Conservation (phyloP, 1,140 invertebrate species). For the Drosophila eugracilis region DNA sequence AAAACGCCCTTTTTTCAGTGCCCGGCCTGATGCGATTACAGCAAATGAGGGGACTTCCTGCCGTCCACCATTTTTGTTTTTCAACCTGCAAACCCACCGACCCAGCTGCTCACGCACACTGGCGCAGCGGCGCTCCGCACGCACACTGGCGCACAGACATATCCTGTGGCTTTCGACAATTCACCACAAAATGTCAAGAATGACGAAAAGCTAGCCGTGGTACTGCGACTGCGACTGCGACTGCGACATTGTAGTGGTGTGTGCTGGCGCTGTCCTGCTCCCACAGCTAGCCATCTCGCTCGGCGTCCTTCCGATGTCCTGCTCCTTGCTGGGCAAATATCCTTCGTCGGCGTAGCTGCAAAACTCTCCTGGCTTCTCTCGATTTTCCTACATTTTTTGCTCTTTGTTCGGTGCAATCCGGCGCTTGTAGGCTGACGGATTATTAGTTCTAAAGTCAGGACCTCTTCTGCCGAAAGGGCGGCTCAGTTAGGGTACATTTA, state of each 20-base stretch:
- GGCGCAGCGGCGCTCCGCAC: constrained; percentile 23
- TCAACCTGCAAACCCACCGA: too few relatives aligned
- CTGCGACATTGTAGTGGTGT: constrained; percentile 40
- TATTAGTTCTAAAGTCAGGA: constrained; percentile 84
- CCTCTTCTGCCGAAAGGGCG: constrained; percentile 54
- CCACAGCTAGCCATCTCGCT: constrained; percentile 22
- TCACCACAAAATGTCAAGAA: constrained; percentile 85
- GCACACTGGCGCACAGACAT: constrained; percentile 58
- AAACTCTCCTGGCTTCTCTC: constrained; percentile 66
- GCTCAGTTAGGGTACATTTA: constrained; percentile 57
- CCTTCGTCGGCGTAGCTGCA: constrained; percentile 47
- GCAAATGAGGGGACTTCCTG: constrained; percentile 84
- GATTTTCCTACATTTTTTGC: constrained; percentile 39
- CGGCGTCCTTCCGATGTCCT: constrained; percentile 3
- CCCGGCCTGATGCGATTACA: constrained; percentile 80
- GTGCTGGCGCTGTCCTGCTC: constrained; percentile 58
- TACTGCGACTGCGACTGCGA: constrained; percentile 55
- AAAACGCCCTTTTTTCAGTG: constrained; percentile 82
- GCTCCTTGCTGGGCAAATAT: constrained; percentile 57
- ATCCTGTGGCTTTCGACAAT: constrained; percentile 84
- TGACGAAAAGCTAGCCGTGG: constrained; percentile 81
- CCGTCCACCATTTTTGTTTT: constrained; percentile 79
- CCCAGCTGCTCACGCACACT: constrained; percentile 10
- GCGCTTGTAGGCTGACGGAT: constrained; percentile 81
- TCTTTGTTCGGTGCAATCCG: constrained; percentile 48